Conservation (phyloP, 2,888 invertebrate genomes). For the Parasteatoda lunata region DNA sequence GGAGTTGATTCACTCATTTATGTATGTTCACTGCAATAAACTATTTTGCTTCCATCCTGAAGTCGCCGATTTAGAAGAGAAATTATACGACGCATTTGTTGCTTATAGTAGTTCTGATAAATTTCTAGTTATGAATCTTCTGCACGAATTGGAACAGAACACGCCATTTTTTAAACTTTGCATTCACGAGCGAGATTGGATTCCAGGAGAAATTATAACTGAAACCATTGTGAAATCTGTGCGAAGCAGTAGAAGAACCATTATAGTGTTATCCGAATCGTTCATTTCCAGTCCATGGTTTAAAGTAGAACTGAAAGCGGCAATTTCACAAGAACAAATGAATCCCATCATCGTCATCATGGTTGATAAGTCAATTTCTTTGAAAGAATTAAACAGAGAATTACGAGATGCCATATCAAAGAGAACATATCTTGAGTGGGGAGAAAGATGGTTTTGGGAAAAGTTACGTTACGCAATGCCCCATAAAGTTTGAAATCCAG, state of each 20-base stretch:
- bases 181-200: constrained; percentile 71
- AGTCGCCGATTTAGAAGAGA: constrained; percentile 67
- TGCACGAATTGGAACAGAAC: constrained; percentile 68
- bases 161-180: constrained; percentile 67
- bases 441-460: constrained; percentile 71
- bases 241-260: constrained; percentile 70
- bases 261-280: constrained; percentile 69
- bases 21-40: constrained; percentile 69
- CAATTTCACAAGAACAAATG: constrained; percentile 70
- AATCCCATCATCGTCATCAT: constrained; percentile 70
- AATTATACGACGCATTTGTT: constrained; percentile 70
- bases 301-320: constrained; percentile 70
- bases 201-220: constrained; percentile 69
- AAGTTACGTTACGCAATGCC: constrained; percentile 71
- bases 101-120: constrained; percentile 69
- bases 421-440: constrained; percentile 70
- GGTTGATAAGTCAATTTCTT: constrained; percentile 67
- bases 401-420: constrained; percentile 69
- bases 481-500: constrained; percentile 20
- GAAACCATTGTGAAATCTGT: constrained; percentile 70
- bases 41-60: constrained; percentile 61
- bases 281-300: constrained; percentile 71
- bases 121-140: constrained; percentile 67
- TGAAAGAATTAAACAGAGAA: constrained; percentile 69
- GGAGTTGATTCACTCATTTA: constrained; percentile 68